A percentile compares a stretch with the other conserved stretches of the same genome.
Evolutionary conservation across 1,140 invertebrate species (phyloP).

Genomic region (Micrasema minimum): DNA sequence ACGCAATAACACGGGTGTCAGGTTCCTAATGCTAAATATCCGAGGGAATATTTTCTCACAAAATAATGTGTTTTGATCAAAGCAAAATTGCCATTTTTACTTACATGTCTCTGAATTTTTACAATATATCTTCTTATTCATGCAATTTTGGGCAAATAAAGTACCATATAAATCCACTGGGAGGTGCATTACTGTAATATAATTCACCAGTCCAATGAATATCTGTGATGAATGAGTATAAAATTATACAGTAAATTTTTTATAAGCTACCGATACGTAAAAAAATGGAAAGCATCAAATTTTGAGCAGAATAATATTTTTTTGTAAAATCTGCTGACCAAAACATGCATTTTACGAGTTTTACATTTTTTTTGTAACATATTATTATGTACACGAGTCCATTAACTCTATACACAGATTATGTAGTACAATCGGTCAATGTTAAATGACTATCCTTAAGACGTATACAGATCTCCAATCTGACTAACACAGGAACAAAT

Average conservation of each 20-base stretch:
- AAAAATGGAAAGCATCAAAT: slow-evolving; percentile 20
- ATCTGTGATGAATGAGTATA: too few relatives aligned
- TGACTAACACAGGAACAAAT: slow-evolving; percentile 5
- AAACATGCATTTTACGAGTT: not conserved
- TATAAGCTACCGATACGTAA: slow-evolving; percentile 1
- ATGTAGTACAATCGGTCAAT: not conserved
- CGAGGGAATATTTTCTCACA: too few relatives aligned
- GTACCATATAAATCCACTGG: too few relatives aligned
- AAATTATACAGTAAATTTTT: too few relatives aligned
- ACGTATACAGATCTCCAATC: slow-evolving; percentile 15
- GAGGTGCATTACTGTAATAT: too few relatives aligned
- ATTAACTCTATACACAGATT: too few relatives aligned
- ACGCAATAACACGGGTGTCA: not conserved
- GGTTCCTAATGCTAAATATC: not conserved
- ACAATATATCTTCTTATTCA: too few relatives aligned
- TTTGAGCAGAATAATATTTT: slow-evolving; percentile 6
- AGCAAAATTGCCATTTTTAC: slow-evolving; percentile 8
- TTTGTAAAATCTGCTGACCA: not conserved
- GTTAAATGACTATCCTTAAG: slow-evolving; percentile 13
- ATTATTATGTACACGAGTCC: too few relatives aligned
- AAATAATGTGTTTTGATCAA: too few relatives aligned
- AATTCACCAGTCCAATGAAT: too few relatives aligned
- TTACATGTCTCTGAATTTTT: slow-evolving; percentile 27
- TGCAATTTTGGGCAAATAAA: not conserved
- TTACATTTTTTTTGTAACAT: too few relatives aligned